Base-by-base conservation (phyloP, 2,888 invertebrate genomes). In the Synanthedon vespiformis region DNA sequence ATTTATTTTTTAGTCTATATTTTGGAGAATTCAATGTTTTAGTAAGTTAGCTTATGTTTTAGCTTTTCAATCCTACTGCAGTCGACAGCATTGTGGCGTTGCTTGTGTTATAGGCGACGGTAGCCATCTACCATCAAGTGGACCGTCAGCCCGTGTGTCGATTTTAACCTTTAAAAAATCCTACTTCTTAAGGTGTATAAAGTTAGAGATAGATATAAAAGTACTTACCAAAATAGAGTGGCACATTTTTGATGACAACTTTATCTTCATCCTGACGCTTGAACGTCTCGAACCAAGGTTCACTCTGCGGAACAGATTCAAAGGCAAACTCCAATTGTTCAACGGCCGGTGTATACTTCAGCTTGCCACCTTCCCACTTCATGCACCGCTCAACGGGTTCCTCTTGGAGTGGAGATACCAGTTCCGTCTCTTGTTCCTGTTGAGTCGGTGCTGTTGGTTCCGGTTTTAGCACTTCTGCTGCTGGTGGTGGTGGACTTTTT, bases 241-340 rank as follows among this genome's bases (percentile, higher is more conserved):
- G 88, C 56, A 91, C 88, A 70, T 89, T 90, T 60, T 85, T 89
- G 62, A 90, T 89, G 55, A 88, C 84, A 57, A 93, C 90, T 57
- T 91, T 90, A 13, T 92, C 92, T 51, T 89, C 89, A 67, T 95
- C 94, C 68, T 94, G 94, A 1, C 95, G 88, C 58, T 89, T 89
- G 68, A 94, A 95, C 1, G 94, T 92, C 57, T 91, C 89, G 70
- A 91, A 94, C 95, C 95, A 95, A 0, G 93, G 90, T 68, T 94
- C 94, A 18, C 90, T 90, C 40, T 80, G 85, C 1, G 95, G 95
- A 54, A 93, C 86, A 13, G 89, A 89, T 75, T 95, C 95, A 70
- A 95, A 95, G 0, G 93, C 91, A 67, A 92, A 93, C 68, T 90
- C 90, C 61, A 92, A 80, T 63, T 89, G 90, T 56, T 91, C 89